Percentiles rank a stretch among this genome's conserved stretches.
phyloP scores from a whole-genome alignment of 2,888 invertebrate genomes.

The Agonopterix subpropinquella region DNA sequence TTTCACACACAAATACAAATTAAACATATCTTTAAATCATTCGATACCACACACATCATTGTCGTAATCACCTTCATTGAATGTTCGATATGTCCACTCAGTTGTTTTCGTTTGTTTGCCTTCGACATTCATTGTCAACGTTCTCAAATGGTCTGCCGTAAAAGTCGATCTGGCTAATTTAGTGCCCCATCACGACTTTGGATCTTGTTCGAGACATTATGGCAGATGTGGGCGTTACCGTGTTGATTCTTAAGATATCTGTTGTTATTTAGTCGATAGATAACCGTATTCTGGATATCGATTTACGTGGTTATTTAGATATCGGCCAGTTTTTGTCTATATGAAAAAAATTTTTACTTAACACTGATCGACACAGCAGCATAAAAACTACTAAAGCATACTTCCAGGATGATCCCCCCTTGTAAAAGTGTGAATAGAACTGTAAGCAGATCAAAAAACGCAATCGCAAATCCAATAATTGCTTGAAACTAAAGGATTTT shows the following conservation, averaged over 20 bases:
- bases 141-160: conserved; percentile 51
- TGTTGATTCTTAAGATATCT: conserved; percentile 57
- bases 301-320: background rate
- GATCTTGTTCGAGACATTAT: conserved; percentile 45
- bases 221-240: conserved; percentile 47
- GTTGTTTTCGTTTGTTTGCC: conserved; percentile 31
- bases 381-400: too few species aligned
- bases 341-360: too few species aligned
- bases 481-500: too few species aligned
- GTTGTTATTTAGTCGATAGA: conserved; percentile 23
- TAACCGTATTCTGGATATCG: conserved; percentile 25
- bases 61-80: conserved; percentile 40
- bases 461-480: too few species aligned
- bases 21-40: background rate
- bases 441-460: too few species aligned
- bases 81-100: conserved; percentile 27
- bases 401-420: too few species aligned
- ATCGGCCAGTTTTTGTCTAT: too few species aligned
- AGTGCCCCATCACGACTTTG: conserved; percentile 45
- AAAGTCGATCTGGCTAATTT: conserved; percentile 57
- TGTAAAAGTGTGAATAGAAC: too few species aligned
- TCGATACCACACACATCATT: conserved; percentile 18
- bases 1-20: too few species aligned
- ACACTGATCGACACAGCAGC: too few species aligned
- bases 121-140: conserved; percentile 44